Base-by-base conservation (phyloP, 2,888 invertebrate species). In the Ichneumoninae sp. region DNA sequence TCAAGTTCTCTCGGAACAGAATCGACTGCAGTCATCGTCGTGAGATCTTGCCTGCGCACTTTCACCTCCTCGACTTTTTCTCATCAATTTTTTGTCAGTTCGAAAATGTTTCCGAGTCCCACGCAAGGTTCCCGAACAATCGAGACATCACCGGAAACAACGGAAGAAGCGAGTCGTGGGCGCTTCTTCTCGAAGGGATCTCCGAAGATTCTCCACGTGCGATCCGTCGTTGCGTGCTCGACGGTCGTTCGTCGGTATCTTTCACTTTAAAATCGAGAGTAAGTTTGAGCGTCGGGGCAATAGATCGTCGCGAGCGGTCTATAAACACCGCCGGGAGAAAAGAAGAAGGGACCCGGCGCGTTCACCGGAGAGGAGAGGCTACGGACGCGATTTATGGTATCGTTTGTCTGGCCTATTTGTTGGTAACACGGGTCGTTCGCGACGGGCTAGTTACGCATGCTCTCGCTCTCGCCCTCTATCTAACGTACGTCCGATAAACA, bases 351-450 rank as follows among this genome's bases (percentile, higher is more conserved):
- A 19, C 16, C 22, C 36, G 33, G 50, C 16, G 44, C 44, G n/a
- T 60, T 16, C 40, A 44, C 13, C 44, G 22, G 54, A 22, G 47
- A 66, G 33, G 44, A 74, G 70, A 57, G 66, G 54, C 50, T 26
- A 66, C 33, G 36, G 26, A 3, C 40, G 73, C 73, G 83, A 81
- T 82, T 85, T 82, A 85, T 79, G 74, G 74, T 84, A 82, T 82
- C 78, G 82, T 85, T 78, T 75, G 82, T 82, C 70, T 83, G 85
- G 83, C 85, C 85, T 85, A 83, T 85, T 85, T 85, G 83, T 83
- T 54, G 83, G 79, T 71, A 73, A 69, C 60, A 54, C 81, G 73
- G 44, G 54, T 79, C 79, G 65, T 79, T 60, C 52, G 36, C 63
- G 40, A 63, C 50, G 26, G 36, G 19, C 44, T 71, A 73, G 70